Evolutionary conservation across 2,888 invertebrate genomes (phyloP), one percentile per base, ranked within the genome.

Genomic region (Chaitophorus viminalis): DNA sequence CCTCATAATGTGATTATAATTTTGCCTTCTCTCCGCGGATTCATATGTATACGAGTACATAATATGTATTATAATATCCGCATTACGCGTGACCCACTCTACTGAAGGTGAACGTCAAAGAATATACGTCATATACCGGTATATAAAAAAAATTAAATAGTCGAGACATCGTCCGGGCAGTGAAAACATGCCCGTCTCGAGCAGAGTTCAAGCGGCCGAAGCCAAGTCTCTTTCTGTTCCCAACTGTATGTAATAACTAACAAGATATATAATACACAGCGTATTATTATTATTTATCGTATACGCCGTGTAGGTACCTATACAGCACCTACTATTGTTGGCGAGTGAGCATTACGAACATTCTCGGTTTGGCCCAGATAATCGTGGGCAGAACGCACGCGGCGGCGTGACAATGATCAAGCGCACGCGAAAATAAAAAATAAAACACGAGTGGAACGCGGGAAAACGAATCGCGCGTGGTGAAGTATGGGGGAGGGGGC

Each of bases 341-440:
- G 74, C 54, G 54, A 31, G 68, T 65, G 60, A 25, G 36, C 68
- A 46, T 31, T 39, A n/a, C 39, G 60, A 60, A 60, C 60, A 21
- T 75, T 78, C 68, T 68, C 33, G 52, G 46, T 54, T 31, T 86
- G 85, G 77, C 85, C 85, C 85, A 85, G 85, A 85, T 77, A 85
- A 70, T 77, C 68, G 68, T 70, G 33, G 70, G 77, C 85, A 85
- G 85, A 85, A 85, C 85, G 68, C 83, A 76, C 75, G 75, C 83
- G 29, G 83, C 65, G 65, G 83, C 83, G 83, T 84, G 83, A 84
- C 83, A 60, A 60, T 29, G 6, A 60, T 75, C 18, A 31, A 36
- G 36, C 52, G 82, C 82, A 72, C 52, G 82, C 72, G 29, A 68
- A 68, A 8, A 36, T 52, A 60, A 60, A 21, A 60, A 21, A 25